phyloP scores from a whole-genome alignment of 2,113 vertebrate genomes.

The Bettongia penicillata region DNA sequence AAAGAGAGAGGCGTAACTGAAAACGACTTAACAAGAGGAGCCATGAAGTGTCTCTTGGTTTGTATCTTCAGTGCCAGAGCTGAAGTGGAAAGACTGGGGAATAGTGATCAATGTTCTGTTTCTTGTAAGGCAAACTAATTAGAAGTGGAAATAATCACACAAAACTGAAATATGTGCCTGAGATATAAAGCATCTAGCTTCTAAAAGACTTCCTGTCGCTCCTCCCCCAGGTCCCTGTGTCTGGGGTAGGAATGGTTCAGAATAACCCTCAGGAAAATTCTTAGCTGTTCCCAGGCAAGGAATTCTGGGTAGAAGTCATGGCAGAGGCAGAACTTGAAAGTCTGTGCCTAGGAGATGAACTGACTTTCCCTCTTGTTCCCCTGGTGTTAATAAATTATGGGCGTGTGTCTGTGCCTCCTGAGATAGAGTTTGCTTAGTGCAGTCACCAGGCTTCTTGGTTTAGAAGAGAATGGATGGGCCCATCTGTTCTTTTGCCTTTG shows the following conservation, averaged over 20 bases:
- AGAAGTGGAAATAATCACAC: conserved; percentile 43
- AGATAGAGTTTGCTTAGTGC: not conserved
- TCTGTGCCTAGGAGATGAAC: not conserved
- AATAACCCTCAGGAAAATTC: conserved; percentile 3
- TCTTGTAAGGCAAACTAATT: conserved; percentile 62
- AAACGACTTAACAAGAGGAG: conserved; percentile 10
- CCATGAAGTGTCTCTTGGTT: not conserved
- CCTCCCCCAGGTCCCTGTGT: not conserved
- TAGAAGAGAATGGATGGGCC: not conserved
- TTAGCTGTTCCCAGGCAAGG: conserved; percentile 22
- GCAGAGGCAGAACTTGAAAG: not conserved
- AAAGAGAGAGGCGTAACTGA: not conserved
- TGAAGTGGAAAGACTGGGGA: conserved; percentile 46
- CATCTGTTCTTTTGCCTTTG: no score
- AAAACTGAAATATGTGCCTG: conserved; percentile 36
- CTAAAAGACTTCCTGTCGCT: not conserved
- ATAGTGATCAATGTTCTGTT: conserved; percentile 48
- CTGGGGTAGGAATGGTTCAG: conserved; percentile 32
- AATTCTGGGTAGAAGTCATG: not conserved
- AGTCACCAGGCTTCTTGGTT: not conserved
- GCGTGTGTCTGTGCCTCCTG: not conserved
- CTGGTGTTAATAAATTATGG: not conserved
- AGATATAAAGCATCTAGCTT: not conserved
- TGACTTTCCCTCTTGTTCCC: not conserved
- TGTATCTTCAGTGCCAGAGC: conserved; percentile 48